Evolutionary conservation across 2,113 vertebrate genomes (phyloP).

Genomic region (Pantherophis guttatus): DNA sequence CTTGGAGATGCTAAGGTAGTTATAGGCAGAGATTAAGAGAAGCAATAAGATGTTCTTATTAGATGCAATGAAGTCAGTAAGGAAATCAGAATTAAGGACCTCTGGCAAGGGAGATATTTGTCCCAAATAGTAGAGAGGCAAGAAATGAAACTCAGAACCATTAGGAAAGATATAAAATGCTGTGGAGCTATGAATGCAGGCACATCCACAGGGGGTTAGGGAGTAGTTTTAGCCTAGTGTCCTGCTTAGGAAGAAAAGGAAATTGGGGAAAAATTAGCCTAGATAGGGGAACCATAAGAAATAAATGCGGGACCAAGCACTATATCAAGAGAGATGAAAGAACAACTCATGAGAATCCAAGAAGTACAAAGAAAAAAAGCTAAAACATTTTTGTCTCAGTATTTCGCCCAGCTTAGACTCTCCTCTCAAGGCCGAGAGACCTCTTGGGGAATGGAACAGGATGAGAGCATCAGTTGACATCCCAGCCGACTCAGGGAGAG

Average conservation of each 20-base stretch:
- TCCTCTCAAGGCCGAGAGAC: neutral
- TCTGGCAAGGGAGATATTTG: neutral
- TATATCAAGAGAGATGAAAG: neutral
- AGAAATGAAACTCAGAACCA: neutral
- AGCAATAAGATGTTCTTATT: neutral
- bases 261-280: neutral
- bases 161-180: neutral
- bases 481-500: neutral
- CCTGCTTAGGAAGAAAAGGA: neutral
- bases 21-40: neutral
- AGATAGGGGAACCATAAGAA: neutral
- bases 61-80: neutral
- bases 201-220: neutral
- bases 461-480: neutral
- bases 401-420: neutral
- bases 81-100: neutral
- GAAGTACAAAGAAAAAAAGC: neutral
- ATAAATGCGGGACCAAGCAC: neutral
- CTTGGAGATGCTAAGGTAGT: neutral
- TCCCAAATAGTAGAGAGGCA: neutral
- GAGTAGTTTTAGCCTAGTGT: neutral
- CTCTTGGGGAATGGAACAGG: neutral
- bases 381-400: neutral
- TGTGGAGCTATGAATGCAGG: neutral
- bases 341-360: neutral